These are phyloP conservation scores for Drosophila borealis DNA, from an alignment of 2,888 invertebrate genomes.

Conservation along the genomic window DNA sequence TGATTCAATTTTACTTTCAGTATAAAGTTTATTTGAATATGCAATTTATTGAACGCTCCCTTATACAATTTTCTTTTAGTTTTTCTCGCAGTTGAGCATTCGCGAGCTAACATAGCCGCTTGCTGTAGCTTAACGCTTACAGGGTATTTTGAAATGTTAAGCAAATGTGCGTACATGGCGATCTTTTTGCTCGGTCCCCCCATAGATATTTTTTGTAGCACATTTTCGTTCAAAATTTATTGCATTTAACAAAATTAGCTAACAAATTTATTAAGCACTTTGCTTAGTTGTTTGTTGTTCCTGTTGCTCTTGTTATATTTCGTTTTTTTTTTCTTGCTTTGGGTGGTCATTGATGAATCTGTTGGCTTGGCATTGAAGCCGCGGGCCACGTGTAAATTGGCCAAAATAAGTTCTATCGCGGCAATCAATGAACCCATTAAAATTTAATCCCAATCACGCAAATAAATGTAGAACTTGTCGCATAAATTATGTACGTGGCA, in stretches of 20 bases:
- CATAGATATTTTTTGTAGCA: constrained; percentile 63
- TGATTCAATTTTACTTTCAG: too few relatives aligned
- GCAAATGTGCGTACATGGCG: constrained; percentile 63
- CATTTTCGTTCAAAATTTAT: constrained; percentile 80
- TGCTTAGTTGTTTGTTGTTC: constrained; percentile 32
- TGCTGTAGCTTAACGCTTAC: background rate
- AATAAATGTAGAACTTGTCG: constrained; percentile 77
- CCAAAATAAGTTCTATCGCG: constrained; percentile 25
- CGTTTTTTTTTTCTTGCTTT: constrained; percentile 17
- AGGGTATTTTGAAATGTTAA: constrained; percentile 51
- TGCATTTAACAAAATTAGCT: constrained; percentile 81
- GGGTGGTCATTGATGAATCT: constrained; percentile 70
- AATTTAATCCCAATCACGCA: constrained; percentile 76
- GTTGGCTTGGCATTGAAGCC: constrained; percentile 15
- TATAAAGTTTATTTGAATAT: too few relatives aligned
- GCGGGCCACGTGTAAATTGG: constrained; percentile 70
- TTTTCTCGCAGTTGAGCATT: background rate
- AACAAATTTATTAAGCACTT: constrained; percentile 81
- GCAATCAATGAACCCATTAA: constrained; percentile 80
- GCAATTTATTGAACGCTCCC: too few relatives aligned
- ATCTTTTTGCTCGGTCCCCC: constrained; percentile 36
- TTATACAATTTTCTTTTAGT: background rate
- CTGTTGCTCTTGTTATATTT: constrained; percentile 10
- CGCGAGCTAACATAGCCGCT: background rate
- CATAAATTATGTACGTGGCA: constrained; percentile 74